These are phyloP conservation scores for Drosophila cognata DNA, from an alignment of 2,888 invertebrate genomes.

Conservation along the genomic window DNA sequence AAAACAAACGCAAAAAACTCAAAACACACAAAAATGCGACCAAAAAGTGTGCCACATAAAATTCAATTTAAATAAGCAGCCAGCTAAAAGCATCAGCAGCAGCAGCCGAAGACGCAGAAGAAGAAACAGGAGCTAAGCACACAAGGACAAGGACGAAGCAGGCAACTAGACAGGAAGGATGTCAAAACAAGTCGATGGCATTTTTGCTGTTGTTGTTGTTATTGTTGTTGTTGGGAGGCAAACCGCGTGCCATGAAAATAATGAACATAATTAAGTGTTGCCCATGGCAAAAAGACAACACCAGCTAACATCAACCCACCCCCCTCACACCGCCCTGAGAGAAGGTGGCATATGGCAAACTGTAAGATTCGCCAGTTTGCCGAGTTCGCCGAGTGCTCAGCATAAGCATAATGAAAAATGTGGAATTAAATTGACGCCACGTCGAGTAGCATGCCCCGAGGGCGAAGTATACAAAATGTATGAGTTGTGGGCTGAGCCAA, in stretches of 20 bases:
- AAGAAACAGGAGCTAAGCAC: conserved; percentile 8
- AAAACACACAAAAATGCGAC: conserved; percentile 4
- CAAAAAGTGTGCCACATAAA: conserved; percentile 58
- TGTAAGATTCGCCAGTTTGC: conserved; percentile 24
- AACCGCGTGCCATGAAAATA: conserved; percentile 78
- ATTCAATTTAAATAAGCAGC: conserved; percentile 78
- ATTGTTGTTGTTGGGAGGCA: not conserved
- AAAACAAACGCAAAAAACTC: not conserved
- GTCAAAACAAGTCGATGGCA: conserved; percentile 53
- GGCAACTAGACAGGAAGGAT: conserved; percentile 19
- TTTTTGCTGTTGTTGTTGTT: conserved; percentile 5
- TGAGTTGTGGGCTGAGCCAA: not conserved
- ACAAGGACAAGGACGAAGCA: conserved; percentile 17
- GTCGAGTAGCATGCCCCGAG: conserved; percentile 45
- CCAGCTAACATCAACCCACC: conserved; percentile 11
- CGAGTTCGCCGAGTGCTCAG: conserved; percentile 18
- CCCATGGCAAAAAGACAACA: conserved; percentile 73
- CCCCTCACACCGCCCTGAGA: not conserved
- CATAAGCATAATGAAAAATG: conserved; percentile 80
- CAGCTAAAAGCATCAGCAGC: conserved; percentile 7
- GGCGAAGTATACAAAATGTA: conserved; percentile 38
- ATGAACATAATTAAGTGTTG: conserved; percentile 81
- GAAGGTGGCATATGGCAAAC: conserved; percentile 38
- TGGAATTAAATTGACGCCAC: conserved; percentile 79
- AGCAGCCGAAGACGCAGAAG: not conserved